Evolutionary conservation across 2,888 invertebrate genomes (phyloP), one percentile per base, ranked within the genome.

Genomic region (Atherix ibis): DNA sequence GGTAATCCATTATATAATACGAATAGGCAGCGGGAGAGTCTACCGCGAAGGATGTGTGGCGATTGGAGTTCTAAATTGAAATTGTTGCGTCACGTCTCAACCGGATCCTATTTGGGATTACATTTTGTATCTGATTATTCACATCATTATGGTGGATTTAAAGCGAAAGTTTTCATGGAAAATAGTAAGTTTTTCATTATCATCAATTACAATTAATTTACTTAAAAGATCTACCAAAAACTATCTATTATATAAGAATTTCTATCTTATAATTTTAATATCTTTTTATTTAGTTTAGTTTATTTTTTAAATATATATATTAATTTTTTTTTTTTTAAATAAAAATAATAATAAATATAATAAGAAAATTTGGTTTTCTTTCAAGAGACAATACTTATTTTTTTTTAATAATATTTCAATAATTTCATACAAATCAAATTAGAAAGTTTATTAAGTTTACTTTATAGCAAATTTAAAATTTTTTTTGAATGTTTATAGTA

Each of bases 31-130:
- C 35, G 42, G 12, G 48, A 49, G 4, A 39, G 41, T 9, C 14
- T 52, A 24, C 62, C 66, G 6, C 56, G 67, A 4, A 65, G 73
- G 1, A 60, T 76, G 5, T 85, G 84, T 54, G 84, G 84, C 10
- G 79, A 85, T 58, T 83, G 82, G 81, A 78, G 76, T 46, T 70
- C 73, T 18, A 76, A 76, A 50, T 64, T 83, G 36, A 85, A 84
- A 53, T 63, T 82, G 15, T 60, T 84, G 31, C 70, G 73, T 18
- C 65, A 77, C 62, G 71, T 73, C 37, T 76, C 78, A 15, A 52
- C 58, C 3, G 67, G 68, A 2, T 71, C 75, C 32, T 64, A 65
- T 40, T 56, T 83, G 37, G 63, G 69, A n/a, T 54, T 85, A 32
- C 66, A 71, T 34, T 83, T 85, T 58, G 67, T 68, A 25, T 74